These are phyloP conservation scores for Chlamydotis undulata DNA, from an alignment of 2,113 vertebrate genomes.

Conservation along the genomic window DNA sequence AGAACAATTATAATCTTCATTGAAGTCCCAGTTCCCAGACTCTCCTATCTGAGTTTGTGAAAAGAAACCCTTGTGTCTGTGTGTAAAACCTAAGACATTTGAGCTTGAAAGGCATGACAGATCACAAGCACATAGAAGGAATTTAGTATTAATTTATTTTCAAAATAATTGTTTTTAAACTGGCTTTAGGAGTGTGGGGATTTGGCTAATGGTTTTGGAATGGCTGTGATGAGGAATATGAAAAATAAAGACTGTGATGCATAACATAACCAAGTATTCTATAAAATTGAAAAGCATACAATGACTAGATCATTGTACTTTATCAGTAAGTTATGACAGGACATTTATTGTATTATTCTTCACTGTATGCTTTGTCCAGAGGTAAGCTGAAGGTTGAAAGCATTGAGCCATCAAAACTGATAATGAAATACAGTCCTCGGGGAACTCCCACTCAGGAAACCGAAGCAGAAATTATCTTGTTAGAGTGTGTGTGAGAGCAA, in stretches of 20 bases:
- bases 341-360: background rate
- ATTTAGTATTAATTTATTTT: background rate
- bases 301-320: background rate
- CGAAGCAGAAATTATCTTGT: conserved; percentile 29
- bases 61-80: background rate
- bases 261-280: background rate
- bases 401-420: background rate
- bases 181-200: background rate
- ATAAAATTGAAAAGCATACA: background rate
- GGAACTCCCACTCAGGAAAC: conserved; percentile 10
- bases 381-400: conserved; percentile 40
- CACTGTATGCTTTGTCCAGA: background rate
- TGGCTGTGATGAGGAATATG: background rate
- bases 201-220: background rate
- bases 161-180: conserved; percentile 41
- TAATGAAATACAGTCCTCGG: conserved; percentile 25
- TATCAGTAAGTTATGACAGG: background rate
- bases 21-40: background rate
- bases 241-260: background rate
- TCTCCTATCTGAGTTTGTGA: background rate
- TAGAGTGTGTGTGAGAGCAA: background rate
- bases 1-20: background rate
- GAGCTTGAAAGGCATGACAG: background rate
- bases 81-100: background rate
- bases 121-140: background rate